Evolutionary conservation across 2,113 vertebrate species (phyloP), one percentile per base, ranked within the genome.

Genomic region (Tetrao urogallus): DNA sequence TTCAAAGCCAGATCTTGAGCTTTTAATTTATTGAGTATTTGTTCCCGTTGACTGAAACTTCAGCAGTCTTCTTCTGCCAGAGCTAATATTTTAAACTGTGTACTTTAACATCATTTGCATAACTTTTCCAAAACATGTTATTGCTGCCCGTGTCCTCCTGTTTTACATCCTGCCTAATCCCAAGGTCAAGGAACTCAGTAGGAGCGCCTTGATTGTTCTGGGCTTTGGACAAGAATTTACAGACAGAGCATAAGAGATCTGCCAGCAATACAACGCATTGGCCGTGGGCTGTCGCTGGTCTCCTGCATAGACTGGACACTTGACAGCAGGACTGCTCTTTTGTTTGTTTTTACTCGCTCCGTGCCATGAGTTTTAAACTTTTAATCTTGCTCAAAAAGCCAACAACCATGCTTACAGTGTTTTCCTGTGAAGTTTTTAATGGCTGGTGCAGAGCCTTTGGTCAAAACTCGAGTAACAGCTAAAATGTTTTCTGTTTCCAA

Each of bases 21-120:
- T 84, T 60, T 91, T 61, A 83, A 91, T 90, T 86, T 86, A 95
- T 75, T 71, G 72, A 74, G 25, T 87, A 54, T 86, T 93, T 92
- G 64, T 73, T 91, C 75, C 75, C 28, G 48, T 77, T 61, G 47
- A 91, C 69, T 3, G 8, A 89, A 92, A 83, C 75, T 88, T 61
- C 85, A 96, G 79, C 85, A 67, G 52, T 2, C 42, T 78, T 66
- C 22, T 52, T 11, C 75, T 94, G 93, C 94, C 94, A 96, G 87
- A 92, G 64, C 91, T 89, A 97, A 93, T 94, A 95, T 95, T 96
- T 95, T 83, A 83, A 77, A 61, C 34, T 0, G 2, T 1, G 7
- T 83, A 40, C 73, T 94, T 95, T 95, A 91, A 43, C 72, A 8
- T 72, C 56, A 96, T 94, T 88, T 95, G 87, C 88, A 80, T 88